Percentiles rank a stretch among this genome's conserved stretches.
Conservation (phyloP, 2,888 invertebrate species). For the Tiphia femorata region DNA sequence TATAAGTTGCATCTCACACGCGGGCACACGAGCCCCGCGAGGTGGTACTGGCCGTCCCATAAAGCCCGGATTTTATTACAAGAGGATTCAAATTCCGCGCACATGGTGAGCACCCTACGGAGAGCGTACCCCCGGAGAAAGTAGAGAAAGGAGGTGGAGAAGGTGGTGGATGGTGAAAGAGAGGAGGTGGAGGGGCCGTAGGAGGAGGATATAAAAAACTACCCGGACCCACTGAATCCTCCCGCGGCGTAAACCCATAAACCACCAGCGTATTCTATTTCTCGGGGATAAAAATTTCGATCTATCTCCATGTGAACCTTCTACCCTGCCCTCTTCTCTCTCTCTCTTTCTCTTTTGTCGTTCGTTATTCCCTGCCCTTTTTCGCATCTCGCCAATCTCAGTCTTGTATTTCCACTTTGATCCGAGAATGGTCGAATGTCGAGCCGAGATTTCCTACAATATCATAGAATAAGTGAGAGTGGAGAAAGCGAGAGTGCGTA, state of each 20-base stretch:
- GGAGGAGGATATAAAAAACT: slow-evolving; percentile 37
- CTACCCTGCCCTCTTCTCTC: too few relatives aligned
- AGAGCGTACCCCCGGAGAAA: slow-evolving; percentile 11
- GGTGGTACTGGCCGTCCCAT: slow-evolving; percentile 59
- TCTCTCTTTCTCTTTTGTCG: slow-evolving; percentile 4
- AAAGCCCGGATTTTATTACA: slow-evolving; percentile 68
- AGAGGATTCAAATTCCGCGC: slow-evolving; percentile 68
- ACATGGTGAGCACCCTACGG: slow-evolving; percentile 53
- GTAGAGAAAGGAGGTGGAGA: not conserved
- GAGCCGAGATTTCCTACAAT: not conserved
- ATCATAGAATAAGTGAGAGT: too few relatives aligned
- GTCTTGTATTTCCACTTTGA: slow-evolving; percentile 10
- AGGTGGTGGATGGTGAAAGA: not conserved
- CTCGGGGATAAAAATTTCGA: slow-evolving; percentile 49
- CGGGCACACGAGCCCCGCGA: slow-evolving; percentile 19
- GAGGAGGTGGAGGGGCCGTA: not conserved
- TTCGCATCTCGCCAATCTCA: not conserved
- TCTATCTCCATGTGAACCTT: too few relatives aligned
- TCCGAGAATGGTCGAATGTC: not conserved
- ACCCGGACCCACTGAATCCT: slow-evolving; percentile 21
- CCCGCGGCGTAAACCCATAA: slow-evolving; percentile 47
- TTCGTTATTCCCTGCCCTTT: not conserved
- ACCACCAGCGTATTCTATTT: slow-evolving; percentile 58
- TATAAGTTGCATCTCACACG: not conserved
- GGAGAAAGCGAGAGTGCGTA: not conserved